Percentiles rank a stretch among this genome's conserved stretches.
Conservation (phyloP, 2,888 invertebrate species). For the Tiliacea aurago region DNA sequence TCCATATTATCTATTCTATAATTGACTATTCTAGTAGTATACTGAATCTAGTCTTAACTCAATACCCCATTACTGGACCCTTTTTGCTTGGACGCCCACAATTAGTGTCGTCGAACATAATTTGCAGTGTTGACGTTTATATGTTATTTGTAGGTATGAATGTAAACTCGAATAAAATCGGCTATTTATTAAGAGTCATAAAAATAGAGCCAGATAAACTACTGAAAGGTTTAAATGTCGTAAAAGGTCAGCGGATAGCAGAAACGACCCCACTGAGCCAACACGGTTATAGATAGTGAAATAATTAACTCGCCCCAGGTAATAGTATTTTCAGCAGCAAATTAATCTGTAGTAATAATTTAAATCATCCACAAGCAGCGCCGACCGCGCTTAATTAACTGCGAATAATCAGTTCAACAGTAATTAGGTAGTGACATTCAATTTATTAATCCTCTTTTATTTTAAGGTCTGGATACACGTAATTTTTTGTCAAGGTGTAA, state of each 20-base stretch:
- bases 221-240: constrained; percentile 50
- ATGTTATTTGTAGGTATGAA: constrained; percentile 22
- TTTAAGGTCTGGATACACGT: constrained; percentile 8
- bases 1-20: too few relatives aligned
- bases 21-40: too few relatives aligned
- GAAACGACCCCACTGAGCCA: constrained; percentile 39
- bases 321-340: constrained; percentile 61
- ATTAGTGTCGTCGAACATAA: neutral
- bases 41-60: too few relatives aligned
- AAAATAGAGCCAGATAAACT: constrained; percentile 50
- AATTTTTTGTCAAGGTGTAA: constrained; percentile 1
- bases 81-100: too few relatives aligned
- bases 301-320: constrained; percentile 60
- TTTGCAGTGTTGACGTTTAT: constrained; percentile 4
- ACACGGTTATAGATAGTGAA: constrained; percentile 48
- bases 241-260: constrained; percentile 54
- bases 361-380: constrained; percentile 50
- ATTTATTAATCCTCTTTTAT: constrained; percentile 30
- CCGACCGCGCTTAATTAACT: constrained; percentile 56
- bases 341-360: constrained; percentile 62
- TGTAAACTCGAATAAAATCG: constrained; percentile 12
- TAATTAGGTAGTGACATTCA: constrained; percentile 44
- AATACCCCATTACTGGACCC: too few relatives aligned
- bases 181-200: constrained; percentile 34
- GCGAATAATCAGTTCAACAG: constrained; percentile 56